Evolutionary conservation across 2,113 vertebrate genomes (phyloP), one percentile per base, ranked within the genome.

Genomic region (Tichodroma muraria): DNA sequence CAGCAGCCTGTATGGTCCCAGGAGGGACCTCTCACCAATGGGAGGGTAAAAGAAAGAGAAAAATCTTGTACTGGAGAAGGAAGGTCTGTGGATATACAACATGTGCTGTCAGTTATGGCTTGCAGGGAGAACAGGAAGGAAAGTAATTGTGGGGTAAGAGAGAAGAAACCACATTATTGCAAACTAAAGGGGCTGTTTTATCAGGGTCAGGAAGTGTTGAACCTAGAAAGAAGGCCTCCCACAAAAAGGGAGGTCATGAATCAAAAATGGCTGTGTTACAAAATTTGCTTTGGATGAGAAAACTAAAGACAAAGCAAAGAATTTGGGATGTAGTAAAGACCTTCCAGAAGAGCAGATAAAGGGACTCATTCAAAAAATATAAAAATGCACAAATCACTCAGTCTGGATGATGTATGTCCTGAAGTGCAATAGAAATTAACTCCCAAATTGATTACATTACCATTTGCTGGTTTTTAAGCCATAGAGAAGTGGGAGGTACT

Each of bases 1-100:
- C 87, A 94, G 89, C 87, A 95, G 95, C 66, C 79, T 88, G 71
- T 56, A 44, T 16, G n/a, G 72, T 95, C 94, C 92, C 94, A 91
- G 88, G 94, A 93, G 92, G 69, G 61, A 84, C 61, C 81, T 92
- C 82, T 42, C 65, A 57, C 47, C 90, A 71, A 49, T 40, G 14
- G n/a, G 42, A 95, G 45, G 82, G 83, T 64, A 91, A 95, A 83
- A 71, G 66, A 53, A 85, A 80, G 80, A 83, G 44, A 30, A 64
- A 66, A 88, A 88, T n/a, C 24, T 77, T 56, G 52, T 45, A 80
- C 44, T 71, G 80, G 72, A 80, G 54, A 87, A 88, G 69, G 87
- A 75, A 79, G 70, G 69, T 85, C 86, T 83, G 49, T 66, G 37
- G 60, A 49, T 61, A 21, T 10, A 44, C 59, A 85, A 60, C 22